Evolutionary conservation across 2,797 vertebrate species (phyloP).

Genomic region (Phyllotis vaccarum): DNA sequence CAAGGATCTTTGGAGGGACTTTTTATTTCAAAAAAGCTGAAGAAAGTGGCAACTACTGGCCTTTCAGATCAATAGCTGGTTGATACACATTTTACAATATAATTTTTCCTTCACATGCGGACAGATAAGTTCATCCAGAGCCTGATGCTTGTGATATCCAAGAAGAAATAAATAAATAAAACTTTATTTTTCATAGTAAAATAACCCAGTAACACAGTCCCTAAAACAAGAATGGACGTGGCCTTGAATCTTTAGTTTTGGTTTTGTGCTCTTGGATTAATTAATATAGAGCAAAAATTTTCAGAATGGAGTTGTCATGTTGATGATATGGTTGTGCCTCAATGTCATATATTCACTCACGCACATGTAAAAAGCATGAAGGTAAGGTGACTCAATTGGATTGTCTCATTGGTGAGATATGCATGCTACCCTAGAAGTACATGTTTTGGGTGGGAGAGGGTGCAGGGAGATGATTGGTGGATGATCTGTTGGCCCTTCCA

Average conservation of each 20-base stretch:
- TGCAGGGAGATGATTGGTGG: not conserved
- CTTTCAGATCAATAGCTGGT: slow-evolving; percentile 1
- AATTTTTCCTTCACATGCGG: not conserved
- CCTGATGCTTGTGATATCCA: not conserved
- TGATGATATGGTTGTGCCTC: not conserved
- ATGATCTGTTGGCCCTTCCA: not conserved
- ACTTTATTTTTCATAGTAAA: not conserved
- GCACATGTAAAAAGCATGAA: not conserved
- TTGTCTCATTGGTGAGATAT: too few relatives aligned
- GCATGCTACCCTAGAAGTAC: not conserved
- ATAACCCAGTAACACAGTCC: not conserved
- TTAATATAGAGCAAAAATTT: not conserved
- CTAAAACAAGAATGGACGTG: not conserved
- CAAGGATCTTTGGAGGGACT: not conserved
- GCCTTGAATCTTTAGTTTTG: not conserved
- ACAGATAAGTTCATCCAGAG: not conserved
- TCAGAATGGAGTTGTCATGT: not conserved
- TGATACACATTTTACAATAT: not conserved
- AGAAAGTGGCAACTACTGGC: not conserved
- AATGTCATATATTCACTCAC: not conserved
- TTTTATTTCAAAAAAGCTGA: not conserved
- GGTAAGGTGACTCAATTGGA: not conserved
- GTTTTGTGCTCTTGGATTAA: not conserved
- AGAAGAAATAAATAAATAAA: slow-evolving; percentile 10
- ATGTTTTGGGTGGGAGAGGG: not conserved